These are phyloP conservation scores for Microcebus lehilahytsara DNA, from an alignment of 2,113 vertebrate species.

Conservation along the genomic window DNA sequence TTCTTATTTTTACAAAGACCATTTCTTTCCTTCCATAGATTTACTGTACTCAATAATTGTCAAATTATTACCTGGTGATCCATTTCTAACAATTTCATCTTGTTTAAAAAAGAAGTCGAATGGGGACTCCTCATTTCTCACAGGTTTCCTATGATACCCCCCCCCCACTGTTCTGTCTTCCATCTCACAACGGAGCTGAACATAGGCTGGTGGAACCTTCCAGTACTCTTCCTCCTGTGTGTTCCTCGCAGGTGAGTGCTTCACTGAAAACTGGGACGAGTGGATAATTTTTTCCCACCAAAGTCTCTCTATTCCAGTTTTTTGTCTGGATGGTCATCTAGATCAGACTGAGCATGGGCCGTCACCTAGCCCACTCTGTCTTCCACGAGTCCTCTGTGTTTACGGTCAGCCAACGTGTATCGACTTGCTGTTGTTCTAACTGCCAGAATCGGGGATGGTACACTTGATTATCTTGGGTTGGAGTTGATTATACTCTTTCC, in stretches of 20 bases:
- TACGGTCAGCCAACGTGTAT: background rate
- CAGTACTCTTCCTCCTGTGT: conserved; percentile 65
- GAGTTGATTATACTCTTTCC: conserved; percentile 53
- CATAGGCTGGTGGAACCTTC: conserved; percentile 48
- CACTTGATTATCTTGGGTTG: conserved; percentile 36
- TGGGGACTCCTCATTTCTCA: conserved; percentile 74
- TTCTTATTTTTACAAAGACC: conserved; percentile 66
- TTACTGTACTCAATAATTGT: conserved; percentile 75
- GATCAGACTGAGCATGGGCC: background rate
- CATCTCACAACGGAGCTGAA: conserved; percentile 69
- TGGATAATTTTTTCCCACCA: background rate
- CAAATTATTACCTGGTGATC: conserved; percentile 79
- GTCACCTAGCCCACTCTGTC: background rate
- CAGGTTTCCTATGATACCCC: conserved; percentile 63
- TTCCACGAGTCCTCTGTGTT: background rate
- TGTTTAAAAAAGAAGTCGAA: conserved; percentile 72
- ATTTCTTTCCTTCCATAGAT: conserved; percentile 70
- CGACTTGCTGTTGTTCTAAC: conserved; percentile 39
- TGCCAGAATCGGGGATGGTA: background rate
- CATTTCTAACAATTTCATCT: conserved; percentile 76
- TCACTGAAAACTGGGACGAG: conserved; percentile 36
- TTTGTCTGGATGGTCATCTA: background rate
- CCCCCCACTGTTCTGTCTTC: conserved; percentile 71
- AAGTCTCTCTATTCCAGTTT: background rate
- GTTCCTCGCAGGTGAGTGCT: conserved; percentile 58